Percentiles rank a stretch among this genome's conserved stretches.
Evolutionary conservation across 2,888 invertebrate genomes (phyloP).

Genomic region (Vanessa cardui): DNA sequence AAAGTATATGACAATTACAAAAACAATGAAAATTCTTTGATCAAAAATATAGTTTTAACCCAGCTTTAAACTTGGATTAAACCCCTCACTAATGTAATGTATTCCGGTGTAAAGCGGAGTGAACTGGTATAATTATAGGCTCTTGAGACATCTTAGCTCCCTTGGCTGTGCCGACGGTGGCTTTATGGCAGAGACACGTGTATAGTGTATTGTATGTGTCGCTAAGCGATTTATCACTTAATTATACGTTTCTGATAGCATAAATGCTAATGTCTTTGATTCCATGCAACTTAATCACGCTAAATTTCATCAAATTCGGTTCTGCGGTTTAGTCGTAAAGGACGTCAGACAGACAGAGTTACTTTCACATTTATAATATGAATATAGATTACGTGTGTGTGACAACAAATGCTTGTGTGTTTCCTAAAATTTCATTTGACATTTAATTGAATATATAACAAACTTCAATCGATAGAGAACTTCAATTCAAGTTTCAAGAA

Average conservation of each 20-base stretch:
- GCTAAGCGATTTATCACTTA: background rate
- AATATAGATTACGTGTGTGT: too few relatives aligned
- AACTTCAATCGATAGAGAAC: too few relatives aligned
- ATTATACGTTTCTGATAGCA: too few relatives aligned
- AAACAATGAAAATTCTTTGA: background rate
- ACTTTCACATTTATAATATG: too few relatives aligned
- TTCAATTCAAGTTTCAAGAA: too few relatives aligned
- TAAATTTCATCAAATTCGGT: too few relatives aligned
- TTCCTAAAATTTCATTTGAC: too few relatives aligned
- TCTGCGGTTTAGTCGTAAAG: too few relatives aligned
- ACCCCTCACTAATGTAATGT: constrained; percentile 9
- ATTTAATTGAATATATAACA: too few relatives aligned
- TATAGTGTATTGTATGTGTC: background rate
- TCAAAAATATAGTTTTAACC: background rate
- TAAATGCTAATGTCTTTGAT: background rate
- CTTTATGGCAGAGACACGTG: background rate
- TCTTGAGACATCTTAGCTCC: constrained; percentile 19
- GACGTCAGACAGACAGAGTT: too few relatives aligned
- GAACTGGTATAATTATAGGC: constrained; percentile 22
- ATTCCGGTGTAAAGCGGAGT: constrained; percentile 14
- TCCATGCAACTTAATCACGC: background rate
- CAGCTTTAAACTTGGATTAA: background rate
- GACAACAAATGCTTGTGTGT: too few relatives aligned
- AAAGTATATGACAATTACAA: background rate
- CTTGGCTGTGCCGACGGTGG: background rate